Base-by-base conservation (phyloP, 2,113 vertebrate species). In the Myotis brandtii region DNA sequence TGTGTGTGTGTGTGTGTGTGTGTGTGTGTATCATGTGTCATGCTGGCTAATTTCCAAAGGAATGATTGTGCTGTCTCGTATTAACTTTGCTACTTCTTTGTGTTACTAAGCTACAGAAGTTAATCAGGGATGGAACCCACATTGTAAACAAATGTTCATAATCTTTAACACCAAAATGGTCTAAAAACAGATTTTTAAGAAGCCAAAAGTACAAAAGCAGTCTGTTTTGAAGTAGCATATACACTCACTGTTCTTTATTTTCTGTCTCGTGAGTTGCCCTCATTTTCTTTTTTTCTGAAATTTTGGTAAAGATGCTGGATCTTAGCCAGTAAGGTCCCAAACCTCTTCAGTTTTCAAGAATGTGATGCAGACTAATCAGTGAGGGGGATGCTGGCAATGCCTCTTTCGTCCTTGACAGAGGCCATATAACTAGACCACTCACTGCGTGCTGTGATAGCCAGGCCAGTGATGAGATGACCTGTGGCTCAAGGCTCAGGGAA, bases 321-420 rank as follows among this genome's bases (percentile, higher is more conserved):
- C 23, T 79, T 59, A 32, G 62, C 67, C 50, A 40, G 21, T 40
- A 48, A 77, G 32, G 34, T 40, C 34, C 59, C 21, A 82, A 12
- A 69, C 70, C 70, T 75, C 79, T 89, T 92, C 16, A n/a, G 93
- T 94, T 70, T 73, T 40, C 56, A 27, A 30, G 54, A 59, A 73
- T 43, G 56, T 56, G 73, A 85, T 91, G 85, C 62, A 70, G 64
- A 46, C 46, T 54, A 32, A 77, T 76, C 54, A 37, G 32, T 34
- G 72, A 50, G 27, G 52, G 20, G 14, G 3, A 6, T 27, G 64
- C 4, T 48, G 56, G 14, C 52, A 8, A 6, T 21, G 50, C 66
- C 80, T 56, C 54, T 1, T 69, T 95, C 0, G 88, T 94, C 96
- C 94, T 98, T 98, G 95, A 95, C 69, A 86, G 95, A 95, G 88